Base-by-base conservation (phyloP, 1,140 invertebrate species). In the Zaprionus ghesquierei region DNA sequence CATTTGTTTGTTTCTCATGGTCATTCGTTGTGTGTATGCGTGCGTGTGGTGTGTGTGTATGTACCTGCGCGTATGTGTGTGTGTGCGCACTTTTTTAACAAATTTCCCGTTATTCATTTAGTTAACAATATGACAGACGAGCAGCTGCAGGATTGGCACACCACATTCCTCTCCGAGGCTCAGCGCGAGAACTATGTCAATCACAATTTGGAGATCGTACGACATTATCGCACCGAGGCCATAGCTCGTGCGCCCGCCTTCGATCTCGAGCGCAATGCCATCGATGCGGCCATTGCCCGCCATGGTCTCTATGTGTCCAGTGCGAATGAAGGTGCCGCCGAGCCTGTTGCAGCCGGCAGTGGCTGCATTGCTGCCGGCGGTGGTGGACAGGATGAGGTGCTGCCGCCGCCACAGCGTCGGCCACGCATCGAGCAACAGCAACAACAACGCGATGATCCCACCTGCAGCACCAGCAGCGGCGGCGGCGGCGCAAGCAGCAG, bases 101-200 rank as follows among this genome's bases (percentile, higher is more conserved):
- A 41, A 41, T n/a, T 41, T 6, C 13, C 13, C n/a, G n/a, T 27
- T 22, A 25, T 1, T 3, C 44, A 12, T 38, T 9, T 49, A 73
- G 70, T 73, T 23, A 73, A 77, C 59, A 77, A 73, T 46, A 77
- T 77, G 75, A 65, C 64, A 5, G 64, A 69, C 13, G 55, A 77
- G 33, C 56, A 77, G 54, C 58, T 69, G 20, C 64, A 54, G 63
- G 59, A 60, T 4, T 77, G 75, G 75, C 56, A 53, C 23, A 64
- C 58, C 10, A 46, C 59, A 3, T 44, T 74, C 4, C 55, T 75
- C 1, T 35, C 44, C 13, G 75, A 75, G 44, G 75, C 75, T 0
- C 64, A 74, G 55, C 71, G 65, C 9, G 75, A 77, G 38, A 77
- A 77, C 9, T 75, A 77, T 53, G 60, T 77, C 0, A 77, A 77